Conservation (phyloP, 2,113 vertebrate genomes). For the Rutilus rutilus region DNA sequence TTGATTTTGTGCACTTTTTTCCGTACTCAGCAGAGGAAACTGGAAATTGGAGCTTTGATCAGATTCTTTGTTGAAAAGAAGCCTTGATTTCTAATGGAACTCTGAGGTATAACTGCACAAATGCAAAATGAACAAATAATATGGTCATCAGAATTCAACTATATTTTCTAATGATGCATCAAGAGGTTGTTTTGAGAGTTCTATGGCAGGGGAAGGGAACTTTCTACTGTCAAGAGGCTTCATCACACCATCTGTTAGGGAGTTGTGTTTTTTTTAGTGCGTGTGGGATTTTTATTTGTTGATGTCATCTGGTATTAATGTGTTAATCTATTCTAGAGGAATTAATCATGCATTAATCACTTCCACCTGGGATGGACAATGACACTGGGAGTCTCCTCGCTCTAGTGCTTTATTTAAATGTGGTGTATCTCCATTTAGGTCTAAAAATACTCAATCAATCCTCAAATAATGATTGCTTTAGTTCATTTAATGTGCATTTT, state of each 20-base stretch:
- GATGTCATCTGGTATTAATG: slow-evolving; percentile 2
- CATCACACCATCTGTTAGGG: slow-evolving; percentile 19
- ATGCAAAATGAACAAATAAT: slow-evolving; percentile 19
- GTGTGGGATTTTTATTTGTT: slow-evolving; percentile 10
- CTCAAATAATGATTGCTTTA: not conserved
- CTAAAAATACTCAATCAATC: not conserved
- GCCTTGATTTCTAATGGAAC: not conserved
- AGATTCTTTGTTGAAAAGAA: not conserved
- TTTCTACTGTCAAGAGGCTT: slow-evolving; percentile 4
- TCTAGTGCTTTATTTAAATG: slow-evolving; percentile 1
- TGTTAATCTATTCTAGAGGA: slow-evolving; percentile 16
- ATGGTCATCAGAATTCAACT: not conserved
- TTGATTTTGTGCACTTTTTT: not conserved
- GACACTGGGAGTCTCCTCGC: not conserved
- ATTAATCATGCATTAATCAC: slow-evolving; percentile 11
- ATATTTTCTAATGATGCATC: not conserved
- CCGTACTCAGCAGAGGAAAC: not conserved
- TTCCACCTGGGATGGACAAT: not conserved
- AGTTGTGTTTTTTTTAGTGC: slow-evolving; percentile 12
- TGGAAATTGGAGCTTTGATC: not conserved
- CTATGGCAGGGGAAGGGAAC: slow-evolving; percentile 1
- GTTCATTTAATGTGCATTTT: not conserved
- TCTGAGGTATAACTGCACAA: not conserved
- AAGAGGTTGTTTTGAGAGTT: slow-evolving; percentile 26
- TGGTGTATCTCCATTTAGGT: not conserved